Percentiles rank a stretch among this genome's conserved stretches.
phyloP scores from a whole-genome alignment of 1,140 invertebrate species.

The Anastrepha obliqua region DNA sequence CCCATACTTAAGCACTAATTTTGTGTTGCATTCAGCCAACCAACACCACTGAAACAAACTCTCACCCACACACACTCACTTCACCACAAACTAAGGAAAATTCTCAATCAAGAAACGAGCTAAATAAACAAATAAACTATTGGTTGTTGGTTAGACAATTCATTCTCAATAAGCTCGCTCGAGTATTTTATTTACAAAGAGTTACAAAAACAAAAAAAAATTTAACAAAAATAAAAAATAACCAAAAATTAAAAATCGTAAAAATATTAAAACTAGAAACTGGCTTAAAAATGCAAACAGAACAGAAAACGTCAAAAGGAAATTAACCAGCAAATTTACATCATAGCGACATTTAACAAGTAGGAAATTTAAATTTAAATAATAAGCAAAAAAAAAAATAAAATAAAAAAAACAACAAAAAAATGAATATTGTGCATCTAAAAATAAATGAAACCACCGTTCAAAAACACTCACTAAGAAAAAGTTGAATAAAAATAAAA shows the following conservation, averaged over 20 bases:
- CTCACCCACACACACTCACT: neutral
- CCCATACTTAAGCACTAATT: too few relatives aligned
- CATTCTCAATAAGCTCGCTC: constrained; percentile 10
- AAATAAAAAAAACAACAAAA: neutral
- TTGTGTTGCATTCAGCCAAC: neutral
- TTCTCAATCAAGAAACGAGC: constrained; percentile 44
- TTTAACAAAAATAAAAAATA: neutral
- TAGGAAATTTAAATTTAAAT: neutral
- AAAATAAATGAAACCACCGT: constrained; percentile 48
- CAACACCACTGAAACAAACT: neutral
- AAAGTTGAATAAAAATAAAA: neutral
- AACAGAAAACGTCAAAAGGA: neutral
- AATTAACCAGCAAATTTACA: neutral
- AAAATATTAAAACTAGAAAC: neutral
- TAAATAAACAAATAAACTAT: constrained; percentile 35
- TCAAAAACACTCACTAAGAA: constrained; percentile 8
- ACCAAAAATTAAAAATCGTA: neutral
- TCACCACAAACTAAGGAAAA: neutral
- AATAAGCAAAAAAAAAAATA: neutral
- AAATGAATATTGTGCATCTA: constrained; percentile 12
- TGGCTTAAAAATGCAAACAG: neutral
- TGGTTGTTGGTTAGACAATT: constrained; percentile 46
- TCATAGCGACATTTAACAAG: neutral
- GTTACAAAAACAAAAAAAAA: neutral
- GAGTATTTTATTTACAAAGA: constrained; percentile 30